phyloP scores from a whole-genome alignment of 2,797 vertebrate species.

The Manis crassicaudata region DNA sequence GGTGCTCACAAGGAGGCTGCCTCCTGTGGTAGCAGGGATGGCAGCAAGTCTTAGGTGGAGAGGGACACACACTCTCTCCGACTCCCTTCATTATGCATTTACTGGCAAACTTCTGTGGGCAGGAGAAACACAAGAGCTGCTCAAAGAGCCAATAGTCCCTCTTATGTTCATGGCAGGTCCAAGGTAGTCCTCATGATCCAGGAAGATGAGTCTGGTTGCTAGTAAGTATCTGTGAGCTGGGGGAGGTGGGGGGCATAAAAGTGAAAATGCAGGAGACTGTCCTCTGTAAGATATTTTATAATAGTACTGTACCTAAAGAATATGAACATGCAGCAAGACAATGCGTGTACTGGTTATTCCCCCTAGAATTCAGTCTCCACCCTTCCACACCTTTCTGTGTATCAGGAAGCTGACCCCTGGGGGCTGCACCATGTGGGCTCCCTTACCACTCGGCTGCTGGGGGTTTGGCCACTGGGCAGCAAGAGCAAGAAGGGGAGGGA shows the following conservation, averaged over 20 bases:
- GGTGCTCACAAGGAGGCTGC: not conserved
- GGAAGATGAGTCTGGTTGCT: not conserved
- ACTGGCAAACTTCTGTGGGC: not conserved
- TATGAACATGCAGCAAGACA: rapidly evolving
- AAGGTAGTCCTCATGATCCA: not conserved
- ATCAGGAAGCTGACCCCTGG: not conserved
- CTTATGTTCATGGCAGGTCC: not conserved
- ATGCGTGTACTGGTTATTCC: not conserved
- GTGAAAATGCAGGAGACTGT: not conserved
- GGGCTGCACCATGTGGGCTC: not conserved
- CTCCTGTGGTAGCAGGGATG: not conserved
- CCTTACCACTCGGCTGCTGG: not conserved
- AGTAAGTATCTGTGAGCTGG: not conserved
- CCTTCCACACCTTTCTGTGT: not conserved
- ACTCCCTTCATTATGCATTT: not conserved
- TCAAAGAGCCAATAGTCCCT: not conserved
- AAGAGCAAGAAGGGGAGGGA: not conserved
- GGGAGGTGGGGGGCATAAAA: rapidly evolving
- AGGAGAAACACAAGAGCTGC: not conserved
- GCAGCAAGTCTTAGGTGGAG: not conserved
- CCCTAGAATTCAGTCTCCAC: not conserved
- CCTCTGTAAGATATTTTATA: not conserved
- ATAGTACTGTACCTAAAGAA: not conserved
- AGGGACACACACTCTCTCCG: not conserved
- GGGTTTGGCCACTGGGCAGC: not conserved